Base-by-base conservation (phyloP, 2,797 vertebrate genomes). In the Alectoris magna region DNA sequence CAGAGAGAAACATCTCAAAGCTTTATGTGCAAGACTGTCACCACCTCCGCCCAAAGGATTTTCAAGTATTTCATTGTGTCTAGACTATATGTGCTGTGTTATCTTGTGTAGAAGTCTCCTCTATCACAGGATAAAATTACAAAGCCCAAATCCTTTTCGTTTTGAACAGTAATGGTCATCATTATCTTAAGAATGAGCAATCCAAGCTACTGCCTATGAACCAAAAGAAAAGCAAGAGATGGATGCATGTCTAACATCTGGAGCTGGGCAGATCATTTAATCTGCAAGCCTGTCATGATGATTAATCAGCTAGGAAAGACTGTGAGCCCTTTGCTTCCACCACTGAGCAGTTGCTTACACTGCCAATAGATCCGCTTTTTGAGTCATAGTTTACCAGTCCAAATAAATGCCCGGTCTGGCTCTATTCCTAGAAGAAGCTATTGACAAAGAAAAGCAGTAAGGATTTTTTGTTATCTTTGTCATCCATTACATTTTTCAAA, bases 11-110 rank as follows among this genome's bases (percentile, higher is more conserved):
- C 1, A 0, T 68, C 92, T 73, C 64, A 78, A 60, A 90, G 49
- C 62, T 87, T 59, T 80, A n/a, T 36, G 62, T 63, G 88, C 48
- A 64, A 36, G 55, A 48, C 62, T 85, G 69, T 89, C 92, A 77
- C 66, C 87, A 77, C 79, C 73, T 92, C 67, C 66, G 72, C 76
- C 79, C 66, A 55, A 84, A 78, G 69, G 88, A 73, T 66, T 60
- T 96, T 88, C 71, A 56, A 67, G 60, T 63, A 70, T 96, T 93
- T 90, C 77, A 64, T 92, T 81, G 63, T 86, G 77, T 94, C 85
- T 91, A 76, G 76, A 86, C 85, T 91, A 0, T 60, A 38, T 38
- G 44, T 70, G 39, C 48, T 53, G 60, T 64, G 67, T 68, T 84
- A 91, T 73, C 87, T 73, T 67, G 56, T 64, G 34, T 48, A 82